Conservation (phyloP, 2,888 invertebrate genomes). For the Tolmerus cingulatus region DNA sequence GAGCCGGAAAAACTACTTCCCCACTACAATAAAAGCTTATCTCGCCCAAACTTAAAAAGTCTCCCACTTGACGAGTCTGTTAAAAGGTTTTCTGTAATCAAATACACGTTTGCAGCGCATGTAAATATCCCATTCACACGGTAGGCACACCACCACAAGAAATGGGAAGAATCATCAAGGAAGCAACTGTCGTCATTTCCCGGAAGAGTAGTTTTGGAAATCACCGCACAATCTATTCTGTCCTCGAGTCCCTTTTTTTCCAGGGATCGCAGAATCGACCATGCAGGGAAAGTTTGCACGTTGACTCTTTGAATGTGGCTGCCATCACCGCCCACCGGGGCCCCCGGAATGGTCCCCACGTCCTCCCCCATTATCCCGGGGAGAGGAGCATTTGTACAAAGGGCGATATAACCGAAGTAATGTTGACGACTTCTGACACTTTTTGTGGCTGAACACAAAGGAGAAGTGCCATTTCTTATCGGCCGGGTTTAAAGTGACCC, state of each 20-base stretch:
- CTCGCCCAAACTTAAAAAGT: conserved; percentile 32
- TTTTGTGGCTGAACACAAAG: conserved; percentile 27
- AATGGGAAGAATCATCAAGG: conserved; percentile 44
- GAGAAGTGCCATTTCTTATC: conserved; percentile 32
- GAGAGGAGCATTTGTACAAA: conserved; percentile 29
- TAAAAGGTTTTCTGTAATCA: conserved; percentile 41
- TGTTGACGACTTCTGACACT: conserved; percentile 40
- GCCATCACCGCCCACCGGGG: neutral
- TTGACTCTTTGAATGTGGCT: neutral
- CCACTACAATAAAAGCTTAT: conserved; percentile 36
- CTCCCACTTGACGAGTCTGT: conserved; percentile 33
- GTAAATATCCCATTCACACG: conserved; percentile 41
- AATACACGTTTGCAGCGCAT: conserved; percentile 31
- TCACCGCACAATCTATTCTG: conserved; percentile 43
- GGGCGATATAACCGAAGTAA: conserved; percentile 33
- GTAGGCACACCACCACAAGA: conserved; percentile 23
- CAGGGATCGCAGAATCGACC: neutral
- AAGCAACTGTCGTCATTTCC: conserved; percentile 49
- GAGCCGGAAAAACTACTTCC: conserved; percentile 36
- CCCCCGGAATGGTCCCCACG: neutral
- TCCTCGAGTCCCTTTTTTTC: conserved; percentile 9
- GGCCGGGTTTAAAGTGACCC: conserved; percentile 34
- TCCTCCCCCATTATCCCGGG: neutral
- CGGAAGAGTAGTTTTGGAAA: conserved; percentile 48
- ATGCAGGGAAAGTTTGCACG: conserved; percentile 14